These are phyloP conservation scores for Lepidothrix coronata DNA, from an alignment of 2,113 vertebrate genomes.

Conservation along the genomic window DNA sequence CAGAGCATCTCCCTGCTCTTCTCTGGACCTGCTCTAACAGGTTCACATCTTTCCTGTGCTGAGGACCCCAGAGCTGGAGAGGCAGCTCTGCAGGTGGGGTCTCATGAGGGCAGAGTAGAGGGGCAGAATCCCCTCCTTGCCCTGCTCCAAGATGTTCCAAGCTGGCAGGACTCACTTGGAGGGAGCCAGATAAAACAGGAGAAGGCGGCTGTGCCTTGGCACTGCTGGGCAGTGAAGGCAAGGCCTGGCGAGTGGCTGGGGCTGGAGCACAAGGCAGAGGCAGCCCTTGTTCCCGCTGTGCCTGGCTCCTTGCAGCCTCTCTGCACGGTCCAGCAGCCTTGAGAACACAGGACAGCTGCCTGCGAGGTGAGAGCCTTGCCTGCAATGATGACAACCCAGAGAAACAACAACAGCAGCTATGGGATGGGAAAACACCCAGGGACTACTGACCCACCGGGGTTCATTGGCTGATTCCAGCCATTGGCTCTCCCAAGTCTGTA, in stretches of 20 bases:
- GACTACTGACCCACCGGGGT: not conserved
- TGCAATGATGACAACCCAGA: not conserved
- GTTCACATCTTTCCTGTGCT: rapidly evolving
- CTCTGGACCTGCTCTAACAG: rapidly evolving
- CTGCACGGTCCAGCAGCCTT: rapidly evolving
- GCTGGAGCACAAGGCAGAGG: not conserved
- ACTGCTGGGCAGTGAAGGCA: not conserved
- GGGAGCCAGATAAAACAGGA: not conserved
- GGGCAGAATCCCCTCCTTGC: not conserved
- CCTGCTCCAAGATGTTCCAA: not conserved
- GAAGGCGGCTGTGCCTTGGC: not conserved
- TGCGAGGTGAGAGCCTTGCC: not conserved
- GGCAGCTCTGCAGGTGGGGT: not conserved
- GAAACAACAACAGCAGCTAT: not conserved
- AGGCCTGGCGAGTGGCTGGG: not conserved
- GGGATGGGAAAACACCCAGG: not conserved
- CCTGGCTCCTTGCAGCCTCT: not conserved
- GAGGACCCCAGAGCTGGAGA: not conserved
- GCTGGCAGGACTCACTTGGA: not conserved
- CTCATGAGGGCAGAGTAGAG: not conserved
- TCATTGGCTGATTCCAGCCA: not conserved
- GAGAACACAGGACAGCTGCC: not conserved
- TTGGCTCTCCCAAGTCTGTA: not conserved
- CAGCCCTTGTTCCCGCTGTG: not conserved
- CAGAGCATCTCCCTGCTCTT: rapidly evolving